Conservation (phyloP, 2,113 vertebrate genomes). For the Daubentonia madagascariensis region DNA sequence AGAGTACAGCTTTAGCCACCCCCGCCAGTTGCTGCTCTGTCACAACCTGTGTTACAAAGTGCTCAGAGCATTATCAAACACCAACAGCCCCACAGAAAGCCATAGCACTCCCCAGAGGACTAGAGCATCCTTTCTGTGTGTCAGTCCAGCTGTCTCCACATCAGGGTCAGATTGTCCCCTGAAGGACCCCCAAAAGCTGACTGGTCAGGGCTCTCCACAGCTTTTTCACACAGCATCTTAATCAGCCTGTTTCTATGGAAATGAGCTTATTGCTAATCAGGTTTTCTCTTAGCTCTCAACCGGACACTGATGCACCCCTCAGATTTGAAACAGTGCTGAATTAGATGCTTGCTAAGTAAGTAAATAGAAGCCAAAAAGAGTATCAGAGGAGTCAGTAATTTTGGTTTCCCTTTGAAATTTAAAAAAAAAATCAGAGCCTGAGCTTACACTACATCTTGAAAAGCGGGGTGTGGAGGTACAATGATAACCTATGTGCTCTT, state of each 20-base stretch:
- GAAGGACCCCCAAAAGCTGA: background rate
- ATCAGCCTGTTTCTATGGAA: slow-evolving; percentile 58
- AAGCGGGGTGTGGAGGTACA: background rate
- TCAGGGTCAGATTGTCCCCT: background rate
- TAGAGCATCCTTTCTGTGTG: background rate
- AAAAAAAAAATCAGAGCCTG: background rate
- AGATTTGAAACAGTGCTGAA: slow-evolving; percentile 34
- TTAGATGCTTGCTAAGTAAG: slow-evolving; percentile 24
- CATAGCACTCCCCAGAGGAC: background rate
- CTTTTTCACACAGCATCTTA: background rate
- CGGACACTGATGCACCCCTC: slow-evolving; percentile 9
- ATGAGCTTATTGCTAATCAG: slow-evolving; percentile 33
- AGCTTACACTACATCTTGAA: background rate
- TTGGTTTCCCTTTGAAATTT: background rate
- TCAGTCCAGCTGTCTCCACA: background rate
- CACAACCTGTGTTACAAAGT: background rate
- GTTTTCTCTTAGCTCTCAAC: slow-evolving; percentile 37
- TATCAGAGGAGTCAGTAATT: background rate
- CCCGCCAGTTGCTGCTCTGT: no score
- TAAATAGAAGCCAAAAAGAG: background rate
- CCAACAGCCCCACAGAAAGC: background rate
- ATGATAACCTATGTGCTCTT: fast-evolving
- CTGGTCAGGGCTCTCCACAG: background rate
- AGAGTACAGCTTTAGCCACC: background rate
- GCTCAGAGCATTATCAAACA: background rate